A percentile compares a stretch with the other conserved stretches of the same genome.
These are phyloP conservation scores for Listrodromus nycthemerus DNA, from an alignment of 2,888 invertebrate species.

Conservation along the genomic window DNA sequence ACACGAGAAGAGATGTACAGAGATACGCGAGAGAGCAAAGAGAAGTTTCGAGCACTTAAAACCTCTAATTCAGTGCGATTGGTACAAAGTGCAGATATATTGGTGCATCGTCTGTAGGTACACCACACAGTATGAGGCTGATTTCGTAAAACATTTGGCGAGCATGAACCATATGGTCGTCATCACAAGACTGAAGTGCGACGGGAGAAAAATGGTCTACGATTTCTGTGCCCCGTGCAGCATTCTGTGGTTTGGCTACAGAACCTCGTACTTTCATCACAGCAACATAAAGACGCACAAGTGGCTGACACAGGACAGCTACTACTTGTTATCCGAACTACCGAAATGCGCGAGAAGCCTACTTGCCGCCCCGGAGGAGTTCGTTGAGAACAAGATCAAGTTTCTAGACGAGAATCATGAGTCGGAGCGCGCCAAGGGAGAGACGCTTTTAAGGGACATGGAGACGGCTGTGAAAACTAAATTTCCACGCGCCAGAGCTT, in stretches of 20 bases:
- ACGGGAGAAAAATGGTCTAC: constrained; percentile 25
- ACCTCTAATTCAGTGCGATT: constrained; percentile 46
- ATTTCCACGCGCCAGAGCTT: constrained; percentile 80
- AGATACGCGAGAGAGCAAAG: not conserved
- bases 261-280: constrained; percentile 56
- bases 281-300: constrained; percentile 50
- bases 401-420: constrained; percentile 62
- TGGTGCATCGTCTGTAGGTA: constrained; percentile 61
- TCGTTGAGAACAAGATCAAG: constrained; percentile 58
- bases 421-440: constrained; percentile 59
- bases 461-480: constrained; percentile 63
- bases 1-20: constrained; percentile 6
- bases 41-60: constrained; percentile 18
- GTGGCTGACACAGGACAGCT: constrained; percentile 31
- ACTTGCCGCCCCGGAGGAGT: constrained; percentile 55
- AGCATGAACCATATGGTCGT: not conserved
- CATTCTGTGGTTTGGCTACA: constrained; percentile 65
- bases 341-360: constrained; percentile 43
- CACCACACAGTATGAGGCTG: not conserved
- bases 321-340: constrained; percentile 18
- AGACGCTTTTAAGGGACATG: constrained; percentile 68
- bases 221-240: constrained; percentile 66
- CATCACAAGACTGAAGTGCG: not conserved
- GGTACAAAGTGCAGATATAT: constrained; percentile 60
- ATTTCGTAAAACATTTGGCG: constrained; percentile 53